A percentile compares a stretch with the other conserved stretches of the same genome.
Evolutionary conservation across 2,797 vertebrate species (phyloP).

Genomic region (Tadarida brasiliensis): DNA sequence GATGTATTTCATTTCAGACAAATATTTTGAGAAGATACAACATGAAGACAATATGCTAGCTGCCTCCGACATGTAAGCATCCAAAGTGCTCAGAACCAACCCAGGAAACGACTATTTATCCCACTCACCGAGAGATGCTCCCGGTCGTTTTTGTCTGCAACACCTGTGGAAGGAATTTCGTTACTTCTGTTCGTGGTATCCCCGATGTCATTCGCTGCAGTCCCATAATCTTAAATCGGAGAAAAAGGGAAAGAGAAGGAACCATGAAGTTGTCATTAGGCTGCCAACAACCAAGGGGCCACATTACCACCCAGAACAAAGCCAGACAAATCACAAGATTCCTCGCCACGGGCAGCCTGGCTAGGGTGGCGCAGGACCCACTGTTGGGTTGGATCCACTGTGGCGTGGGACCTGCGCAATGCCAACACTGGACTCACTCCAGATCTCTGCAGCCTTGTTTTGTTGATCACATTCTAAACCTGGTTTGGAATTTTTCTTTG

Average conservation of each 20-base stretch:
- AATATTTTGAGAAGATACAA: background rate
- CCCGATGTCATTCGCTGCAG: conserved; percentile 88
- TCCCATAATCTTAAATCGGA: conserved; percentile 88
- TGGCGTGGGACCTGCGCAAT: background rate
- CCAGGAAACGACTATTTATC: conserved; percentile 57
- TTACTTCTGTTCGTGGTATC: conserved; percentile 89
- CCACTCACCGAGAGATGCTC: conserved; percentile 97
- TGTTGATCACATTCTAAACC: background rate
- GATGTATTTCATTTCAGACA: background rate
- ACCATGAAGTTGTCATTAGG: conserved; percentile 71
- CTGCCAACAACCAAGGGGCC: background rate
- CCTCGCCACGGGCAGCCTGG: background rate
- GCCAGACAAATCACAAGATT: background rate
- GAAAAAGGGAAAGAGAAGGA: conserved; percentile 73
- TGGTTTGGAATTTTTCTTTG: background rate
- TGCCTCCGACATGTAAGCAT: background rate
- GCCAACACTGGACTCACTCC: background rate
- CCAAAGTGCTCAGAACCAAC: conserved; percentile 26
- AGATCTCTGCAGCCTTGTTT: background rate
- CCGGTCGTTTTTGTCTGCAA: conserved; percentile 90
- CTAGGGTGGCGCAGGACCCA: background rate
- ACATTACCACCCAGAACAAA: background rate
- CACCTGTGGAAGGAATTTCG: conserved; percentile 87
- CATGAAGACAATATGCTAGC: background rate
- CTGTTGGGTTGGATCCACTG: background rate